Conservation (phyloP, 2,113 vertebrate species). For the Lophotis ruficrista region DNA sequence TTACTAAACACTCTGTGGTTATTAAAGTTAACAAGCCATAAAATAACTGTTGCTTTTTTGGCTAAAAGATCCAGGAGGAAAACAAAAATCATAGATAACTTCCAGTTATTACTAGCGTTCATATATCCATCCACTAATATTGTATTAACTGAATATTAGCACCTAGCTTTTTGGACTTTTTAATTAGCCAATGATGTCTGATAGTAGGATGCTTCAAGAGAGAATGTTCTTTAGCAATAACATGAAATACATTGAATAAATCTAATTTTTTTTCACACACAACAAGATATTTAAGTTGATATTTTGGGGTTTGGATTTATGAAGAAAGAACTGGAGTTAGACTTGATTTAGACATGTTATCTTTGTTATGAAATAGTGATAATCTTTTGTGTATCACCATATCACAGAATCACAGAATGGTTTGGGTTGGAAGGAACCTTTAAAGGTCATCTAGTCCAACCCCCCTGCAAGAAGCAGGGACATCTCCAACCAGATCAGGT, state of each 20-base stretch:
- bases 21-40: conserved; percentile 14
- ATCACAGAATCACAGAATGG: neutral
- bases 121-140: neutral
- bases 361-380: neutral
- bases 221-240: neutral
- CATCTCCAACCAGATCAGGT: neutral
- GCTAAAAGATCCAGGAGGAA: neutral
- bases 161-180: neutral
- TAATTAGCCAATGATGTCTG: neutral
- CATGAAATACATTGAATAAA: neutral
- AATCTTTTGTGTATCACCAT: neutral
- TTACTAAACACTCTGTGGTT: neutral
- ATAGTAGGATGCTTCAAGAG: neutral
- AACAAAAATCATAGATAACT: neutral
- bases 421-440: neutral
- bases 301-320: neutral
- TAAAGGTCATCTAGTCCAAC: neutral
- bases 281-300: neutral
- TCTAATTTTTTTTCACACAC: neutral
- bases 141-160: neutral
- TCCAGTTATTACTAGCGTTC: neutral
- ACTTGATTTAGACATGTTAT: neutral
- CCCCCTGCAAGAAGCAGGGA: neutral
- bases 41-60: neutral
- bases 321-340: neutral